Percentiles rank a stretch among this genome's conserved stretches.
Conservation (phyloP, 2,797 vertebrate genomes). For the Echiichthys vipera region DNA sequence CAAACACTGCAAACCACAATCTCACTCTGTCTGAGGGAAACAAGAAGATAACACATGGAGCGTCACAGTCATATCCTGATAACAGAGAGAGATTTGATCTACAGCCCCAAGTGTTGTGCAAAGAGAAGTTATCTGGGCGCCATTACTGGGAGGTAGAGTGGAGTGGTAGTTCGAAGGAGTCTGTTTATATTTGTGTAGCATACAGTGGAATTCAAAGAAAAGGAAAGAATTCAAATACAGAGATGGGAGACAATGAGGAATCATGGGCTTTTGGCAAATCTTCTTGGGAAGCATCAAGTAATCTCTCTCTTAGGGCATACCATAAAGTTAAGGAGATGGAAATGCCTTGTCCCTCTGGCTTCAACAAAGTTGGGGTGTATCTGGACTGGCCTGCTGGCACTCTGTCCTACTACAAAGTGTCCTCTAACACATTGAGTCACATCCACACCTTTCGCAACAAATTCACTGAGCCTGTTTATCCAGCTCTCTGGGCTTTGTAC, state of each 20-base stretch:
- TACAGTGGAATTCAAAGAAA: background rate
- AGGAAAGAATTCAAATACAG: accelerated
- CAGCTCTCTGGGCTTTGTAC: too few relatives aligned
- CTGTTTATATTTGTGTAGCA: accelerated
- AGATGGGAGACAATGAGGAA: accelerated
- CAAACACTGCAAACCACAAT: accelerated
- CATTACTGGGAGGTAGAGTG: conserved; percentile 47
- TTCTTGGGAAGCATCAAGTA: accelerated
- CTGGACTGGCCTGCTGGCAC: conserved; percentile 32
- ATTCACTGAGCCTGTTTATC: conserved; percentile 33
- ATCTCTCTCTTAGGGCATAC: accelerated
- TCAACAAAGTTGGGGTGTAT: background rate
- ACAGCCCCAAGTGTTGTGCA: background rate
- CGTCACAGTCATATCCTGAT: accelerated
- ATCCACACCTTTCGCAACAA: background rate
- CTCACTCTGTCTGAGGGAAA: conserved; percentile 1
- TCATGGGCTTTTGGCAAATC: conserved; percentile 8
- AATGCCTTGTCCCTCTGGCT: accelerated
- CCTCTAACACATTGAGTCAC: background rate
- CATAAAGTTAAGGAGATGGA: accelerated
- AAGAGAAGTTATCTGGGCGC: background rate
- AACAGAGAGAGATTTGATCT: conserved; percentile 7
- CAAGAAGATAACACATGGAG: background rate
- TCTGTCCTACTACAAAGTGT: conserved; percentile 32
- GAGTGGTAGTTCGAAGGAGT: accelerated